Conservation (phyloP, 2,797 vertebrate genomes). For the Sebastes itinus region DNA sequence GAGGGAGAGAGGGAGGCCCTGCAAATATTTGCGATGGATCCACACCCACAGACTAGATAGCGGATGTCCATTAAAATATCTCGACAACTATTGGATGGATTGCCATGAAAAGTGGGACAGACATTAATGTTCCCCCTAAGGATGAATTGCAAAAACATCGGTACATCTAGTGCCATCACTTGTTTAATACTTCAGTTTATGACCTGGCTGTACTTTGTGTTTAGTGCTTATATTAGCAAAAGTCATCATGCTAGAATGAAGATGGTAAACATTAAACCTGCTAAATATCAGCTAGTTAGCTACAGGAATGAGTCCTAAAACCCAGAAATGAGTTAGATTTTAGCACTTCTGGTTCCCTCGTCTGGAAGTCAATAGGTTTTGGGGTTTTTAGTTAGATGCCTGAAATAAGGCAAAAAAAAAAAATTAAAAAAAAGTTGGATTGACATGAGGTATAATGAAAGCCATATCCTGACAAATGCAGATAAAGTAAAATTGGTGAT, state of each 20-base stretch:
- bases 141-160: neutral
- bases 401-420: no score
- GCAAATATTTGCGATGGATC: conserved; percentile 71
- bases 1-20: conserved; percentile 48
- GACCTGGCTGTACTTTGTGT: neutral
- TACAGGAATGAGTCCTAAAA: no score
- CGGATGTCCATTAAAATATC: conserved; percentile 9
- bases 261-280: neutral
- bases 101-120: neutral
- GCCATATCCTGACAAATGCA: neutral
- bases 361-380: no score
- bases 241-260: neutral
- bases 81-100: neutral
- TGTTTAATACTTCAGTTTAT: neutral
- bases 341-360: no score
- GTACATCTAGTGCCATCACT: neutral
- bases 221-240: neutral
- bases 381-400: fast-evolving
- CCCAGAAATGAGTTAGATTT: no score
- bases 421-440: neutral
- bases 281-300: neutral
- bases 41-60: conserved; percentile 70
- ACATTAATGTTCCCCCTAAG: neutral
- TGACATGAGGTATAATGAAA: neutral
- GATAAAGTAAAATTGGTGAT: neutral